Evolutionary conservation across 2,888 invertebrate species (phyloP).

Genomic region (Eutolmus rufibarbis): DNA sequence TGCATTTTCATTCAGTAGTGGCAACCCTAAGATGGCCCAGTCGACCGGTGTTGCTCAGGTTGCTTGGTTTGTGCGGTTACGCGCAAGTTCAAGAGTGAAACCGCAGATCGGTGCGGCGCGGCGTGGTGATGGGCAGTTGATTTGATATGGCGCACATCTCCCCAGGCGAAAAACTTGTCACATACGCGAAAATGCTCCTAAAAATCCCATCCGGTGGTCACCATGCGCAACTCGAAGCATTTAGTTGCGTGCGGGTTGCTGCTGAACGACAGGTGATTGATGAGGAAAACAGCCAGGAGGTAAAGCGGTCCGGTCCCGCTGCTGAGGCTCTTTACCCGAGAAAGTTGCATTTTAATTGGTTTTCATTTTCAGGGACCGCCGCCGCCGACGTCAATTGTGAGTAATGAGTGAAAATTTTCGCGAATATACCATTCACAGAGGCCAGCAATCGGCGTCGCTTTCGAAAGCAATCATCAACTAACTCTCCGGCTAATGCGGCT

Average conservation of each 20-base stretch:
- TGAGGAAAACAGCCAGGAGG: neutral
- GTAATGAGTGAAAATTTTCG: slow-evolving; percentile 39
- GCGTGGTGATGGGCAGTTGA: neutral
- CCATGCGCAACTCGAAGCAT: neutral
- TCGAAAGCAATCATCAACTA: neutral
- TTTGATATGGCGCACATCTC: neutral
- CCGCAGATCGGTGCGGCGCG: neutral
- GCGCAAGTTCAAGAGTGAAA: slow-evolving; percentile 35
- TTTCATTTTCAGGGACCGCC: slow-evolving; percentile 26
- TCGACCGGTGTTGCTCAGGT: neutral
- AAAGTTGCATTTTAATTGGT: slow-evolving; percentile 36
- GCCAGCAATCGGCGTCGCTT: neutral
- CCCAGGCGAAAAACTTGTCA: neutral
- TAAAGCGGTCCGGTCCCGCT: neutral
- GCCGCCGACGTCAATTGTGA: slow-evolving; percentile 9
- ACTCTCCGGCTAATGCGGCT: neutral
- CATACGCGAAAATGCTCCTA: neutral
- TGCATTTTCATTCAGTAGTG: neutral
- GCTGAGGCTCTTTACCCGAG: neutral
- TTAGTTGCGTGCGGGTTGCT: neutral
- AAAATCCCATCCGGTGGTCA: neutral
- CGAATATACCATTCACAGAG: neutral
- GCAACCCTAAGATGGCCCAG: neutral
- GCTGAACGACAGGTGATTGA: slow-evolving; percentile 29
- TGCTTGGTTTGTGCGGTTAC: neutral